phyloP scores from a whole-genome alignment of 2,797 vertebrate genomes.

The Leptoclinus maculatus region DNA sequence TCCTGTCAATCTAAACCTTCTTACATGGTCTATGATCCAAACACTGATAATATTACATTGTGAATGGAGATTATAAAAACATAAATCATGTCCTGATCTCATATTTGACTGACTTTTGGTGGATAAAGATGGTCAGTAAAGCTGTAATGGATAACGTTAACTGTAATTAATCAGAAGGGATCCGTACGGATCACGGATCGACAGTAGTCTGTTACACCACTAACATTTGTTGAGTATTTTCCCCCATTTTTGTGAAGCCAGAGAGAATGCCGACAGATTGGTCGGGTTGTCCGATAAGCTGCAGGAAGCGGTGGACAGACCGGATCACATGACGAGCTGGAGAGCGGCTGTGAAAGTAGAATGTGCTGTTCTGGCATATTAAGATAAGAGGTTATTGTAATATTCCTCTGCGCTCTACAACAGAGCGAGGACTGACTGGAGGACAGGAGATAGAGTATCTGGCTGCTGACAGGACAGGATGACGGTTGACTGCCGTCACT shows the following conservation, averaged over 20 bases:
- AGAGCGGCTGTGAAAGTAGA: background rate
- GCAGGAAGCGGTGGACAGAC: background rate
- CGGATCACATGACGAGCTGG: constrained; percentile 5
- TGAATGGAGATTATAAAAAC: no score
- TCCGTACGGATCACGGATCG: no score
- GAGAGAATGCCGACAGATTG: background rate
- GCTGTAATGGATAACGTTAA: no score
- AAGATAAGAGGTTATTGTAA: constrained; percentile 47
- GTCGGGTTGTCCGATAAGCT: background rate
- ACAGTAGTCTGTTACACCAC: no score
- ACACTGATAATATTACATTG: no score
- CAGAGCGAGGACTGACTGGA: constrained; percentile 20
- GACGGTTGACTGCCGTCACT: constrained; percentile 31
- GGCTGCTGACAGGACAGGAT: constrained; percentile 13
- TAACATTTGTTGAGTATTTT: background rate
- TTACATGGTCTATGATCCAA: no score
- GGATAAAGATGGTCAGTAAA: no score
- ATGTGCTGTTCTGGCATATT: constrained; percentile 22
- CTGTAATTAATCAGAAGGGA: no score
- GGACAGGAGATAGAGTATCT: constrained; percentile 22
- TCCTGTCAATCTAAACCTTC: no score
- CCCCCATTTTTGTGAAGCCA: background rate
- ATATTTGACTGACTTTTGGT: no score
- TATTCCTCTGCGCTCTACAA: background rate
- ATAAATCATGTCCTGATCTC: no score